Conservation (phyloP, 2,888 invertebrate species). For the Allygus modestus region DNA sequence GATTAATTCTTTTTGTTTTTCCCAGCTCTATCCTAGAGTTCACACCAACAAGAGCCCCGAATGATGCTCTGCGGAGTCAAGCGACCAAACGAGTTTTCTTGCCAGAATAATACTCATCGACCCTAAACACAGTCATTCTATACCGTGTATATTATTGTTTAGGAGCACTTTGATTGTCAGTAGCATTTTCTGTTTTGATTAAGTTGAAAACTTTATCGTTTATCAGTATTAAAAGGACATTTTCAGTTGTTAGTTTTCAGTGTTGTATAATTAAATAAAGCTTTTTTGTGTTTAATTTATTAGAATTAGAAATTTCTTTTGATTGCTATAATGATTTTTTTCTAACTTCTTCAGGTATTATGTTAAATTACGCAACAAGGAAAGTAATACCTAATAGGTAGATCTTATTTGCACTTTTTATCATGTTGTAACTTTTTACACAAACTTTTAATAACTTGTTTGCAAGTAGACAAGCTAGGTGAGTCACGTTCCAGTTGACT, state of each 20-base stretch:
- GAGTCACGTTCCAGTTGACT: background rate
- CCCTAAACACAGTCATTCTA: background rate
- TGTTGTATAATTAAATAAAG: too few species aligned
- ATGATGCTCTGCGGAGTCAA: conserved; percentile 32
- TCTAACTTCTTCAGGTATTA: too few species aligned
- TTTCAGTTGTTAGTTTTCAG: background rate
- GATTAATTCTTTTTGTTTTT: conserved; percentile 32
- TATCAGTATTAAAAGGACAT: background rate
- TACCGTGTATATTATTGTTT: background rate
- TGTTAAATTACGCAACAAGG: too few species aligned
- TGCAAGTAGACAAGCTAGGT: background rate
- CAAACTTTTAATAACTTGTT: background rate
- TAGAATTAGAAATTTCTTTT: too few species aligned
- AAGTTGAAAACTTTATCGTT: conserved; percentile 20
- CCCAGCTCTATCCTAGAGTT: conserved; percentile 77
- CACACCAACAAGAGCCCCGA: conserved; percentile 73
- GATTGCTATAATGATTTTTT: too few species aligned
- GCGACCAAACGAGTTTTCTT: background rate
- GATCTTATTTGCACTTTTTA: conserved; percentile 6
- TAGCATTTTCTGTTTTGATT: background rate
- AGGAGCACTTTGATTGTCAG: background rate
- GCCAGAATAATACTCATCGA: conserved; percentile 14
- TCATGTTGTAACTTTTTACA: background rate
- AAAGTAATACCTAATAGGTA: background rate
- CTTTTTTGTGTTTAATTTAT: too few species aligned